Base-by-base conservation (phyloP, 2,888 invertebrate species). In the Plebejus argus region DNA sequence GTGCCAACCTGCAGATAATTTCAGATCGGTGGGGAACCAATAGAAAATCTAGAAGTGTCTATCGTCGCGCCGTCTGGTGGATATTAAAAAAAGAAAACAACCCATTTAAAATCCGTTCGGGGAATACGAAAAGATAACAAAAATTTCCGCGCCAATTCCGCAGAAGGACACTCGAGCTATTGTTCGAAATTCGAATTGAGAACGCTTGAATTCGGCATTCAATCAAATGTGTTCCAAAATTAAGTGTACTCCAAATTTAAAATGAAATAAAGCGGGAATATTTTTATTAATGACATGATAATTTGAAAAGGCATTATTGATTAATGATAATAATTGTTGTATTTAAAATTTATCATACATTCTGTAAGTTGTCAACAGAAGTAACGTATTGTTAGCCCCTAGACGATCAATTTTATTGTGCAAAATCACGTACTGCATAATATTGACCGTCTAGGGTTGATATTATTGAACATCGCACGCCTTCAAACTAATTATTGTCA, bases 41-140 rank as follows among this genome's bases (percentile, higher is more conserved):
- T n/a, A n/a, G n/a, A n/a, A n/a, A n/a, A n/a, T n/a, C n/a, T n/a
- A n/a, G n/a, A n/a, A n/a, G n/a, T n/a, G n/a, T n/a, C n/a, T n/a
- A n/a, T n/a, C n/a, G n/a, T n/a, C n/a, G n/a, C n/a, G n/a, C n/a
- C n/a, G n/a, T n/a, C n/a, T n/a, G n/a, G n/a, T n/a, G n/a, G n/a
- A n/a, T n/a, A n/a, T n/a, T n/a, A n/a, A n/a, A n/a, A n/a, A n/a
- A n/a, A n/a, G n/a, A n/a, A n/a, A n/a, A n/a, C n/a, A n/a, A n/a
- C n/a, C n/a, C n/a, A n/a, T 93, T 93, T 90, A 91, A 92, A 93
- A 93, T 92, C 90, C 91, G 89, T 93, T 93, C 93, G 90, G 89
- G 89, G 93, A 93, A 93, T 89, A 92, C 93, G 92, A 92, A 92
- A 92, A 93, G 92, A 93, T 92, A 93, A 93, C 93, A 93, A 93